phyloP scores from a whole-genome alignment of 2,797 vertebrate species.

The Acanthopagrus latus region DNA sequence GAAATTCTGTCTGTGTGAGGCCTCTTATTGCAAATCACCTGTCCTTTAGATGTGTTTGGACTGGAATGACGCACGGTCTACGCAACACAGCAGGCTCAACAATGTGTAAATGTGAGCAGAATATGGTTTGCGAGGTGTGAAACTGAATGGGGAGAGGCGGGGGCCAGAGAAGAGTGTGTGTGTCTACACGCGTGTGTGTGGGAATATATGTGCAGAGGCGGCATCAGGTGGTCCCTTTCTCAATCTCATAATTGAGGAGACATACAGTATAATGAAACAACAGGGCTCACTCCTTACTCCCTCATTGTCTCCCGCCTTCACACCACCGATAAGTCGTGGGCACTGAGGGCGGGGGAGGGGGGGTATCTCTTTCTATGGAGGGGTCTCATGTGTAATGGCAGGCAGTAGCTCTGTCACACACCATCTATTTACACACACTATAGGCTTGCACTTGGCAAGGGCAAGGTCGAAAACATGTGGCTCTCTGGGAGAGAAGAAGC shows the following conservation, averaged over 20 bases:
- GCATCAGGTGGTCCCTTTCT: constrained; percentile 69
- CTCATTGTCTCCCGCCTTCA: constrained; percentile 48
- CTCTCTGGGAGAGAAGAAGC: constrained; percentile 36
- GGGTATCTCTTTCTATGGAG: background rate
- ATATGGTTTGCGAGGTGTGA: constrained; percentile 58
- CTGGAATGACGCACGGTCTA: constrained; percentile 73
- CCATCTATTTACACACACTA: constrained; percentile 40
- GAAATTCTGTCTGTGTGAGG: constrained; percentile 59
- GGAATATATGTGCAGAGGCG: constrained; percentile 43
- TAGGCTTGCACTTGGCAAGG: constrained; percentile 18
- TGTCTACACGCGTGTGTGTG: background rate
- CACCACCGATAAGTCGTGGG: constrained; percentile 44
- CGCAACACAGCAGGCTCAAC: constrained; percentile 67
- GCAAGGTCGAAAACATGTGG: constrained; percentile 28
- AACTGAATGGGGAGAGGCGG: constrained; percentile 25
- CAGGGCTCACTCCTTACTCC: constrained; percentile 40
- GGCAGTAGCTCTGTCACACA: constrained; percentile 32
- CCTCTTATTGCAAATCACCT: constrained; percentile 79
- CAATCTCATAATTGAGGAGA: constrained; percentile 61
- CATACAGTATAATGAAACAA: constrained; percentile 58
- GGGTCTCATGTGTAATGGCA: constrained; percentile 18
- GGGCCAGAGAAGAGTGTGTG: constrained; percentile 5
- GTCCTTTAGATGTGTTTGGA: constrained; percentile 75
- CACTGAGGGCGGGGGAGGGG: background rate
- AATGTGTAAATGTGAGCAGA: constrained; percentile 74